Evolutionary conservation across 2,888 invertebrate genomes (phyloP).

Genomic region (Encarsia formosa): DNA sequence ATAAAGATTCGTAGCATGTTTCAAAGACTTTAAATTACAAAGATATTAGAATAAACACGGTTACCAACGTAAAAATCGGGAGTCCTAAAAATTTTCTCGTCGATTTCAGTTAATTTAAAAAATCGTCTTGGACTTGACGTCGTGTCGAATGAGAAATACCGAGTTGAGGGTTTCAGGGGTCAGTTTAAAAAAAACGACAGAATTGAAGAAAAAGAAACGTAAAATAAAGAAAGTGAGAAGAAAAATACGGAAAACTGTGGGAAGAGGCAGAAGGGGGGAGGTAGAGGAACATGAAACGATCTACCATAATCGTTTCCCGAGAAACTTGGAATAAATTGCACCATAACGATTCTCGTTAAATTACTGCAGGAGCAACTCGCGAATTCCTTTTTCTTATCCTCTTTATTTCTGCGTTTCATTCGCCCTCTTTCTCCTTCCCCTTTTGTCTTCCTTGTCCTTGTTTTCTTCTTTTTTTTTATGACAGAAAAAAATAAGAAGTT

Average conservation of each 20-base stretch:
- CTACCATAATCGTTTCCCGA: conserved; percentile 31
- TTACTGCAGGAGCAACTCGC: conserved; percentile 25
- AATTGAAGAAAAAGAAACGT: background rate
- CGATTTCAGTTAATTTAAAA: too few relatives aligned
- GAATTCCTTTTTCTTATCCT: conserved; percentile 27
- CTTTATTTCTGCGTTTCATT: conserved; percentile 15
- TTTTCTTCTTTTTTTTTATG: background rate
- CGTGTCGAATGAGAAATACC: too few relatives aligned
- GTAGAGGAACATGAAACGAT: conserved; percentile 12
- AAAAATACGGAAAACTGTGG: conserved; percentile 1
- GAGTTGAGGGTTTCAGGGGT: too few relatives aligned
- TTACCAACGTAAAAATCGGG: too few relatives aligned
- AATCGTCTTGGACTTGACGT: too few relatives aligned
- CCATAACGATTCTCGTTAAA: conserved; percentile 31
- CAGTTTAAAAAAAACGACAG: too few relatives aligned
- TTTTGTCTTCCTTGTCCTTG: background rate
- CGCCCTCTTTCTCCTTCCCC: background rate
- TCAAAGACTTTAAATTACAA: too few relatives aligned
- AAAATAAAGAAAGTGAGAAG: background rate
- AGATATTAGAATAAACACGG: too few relatives aligned
- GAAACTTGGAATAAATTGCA: conserved; percentile 32
- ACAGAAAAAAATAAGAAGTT: conserved; percentile 2
- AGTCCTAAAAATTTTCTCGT: too few relatives aligned
- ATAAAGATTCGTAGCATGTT: too few relatives aligned
- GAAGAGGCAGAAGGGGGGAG: conserved; percentile 1